phyloP scores from a whole-genome alignment of 2,888 invertebrate species.

The Serripes groenlandicus region DNA sequence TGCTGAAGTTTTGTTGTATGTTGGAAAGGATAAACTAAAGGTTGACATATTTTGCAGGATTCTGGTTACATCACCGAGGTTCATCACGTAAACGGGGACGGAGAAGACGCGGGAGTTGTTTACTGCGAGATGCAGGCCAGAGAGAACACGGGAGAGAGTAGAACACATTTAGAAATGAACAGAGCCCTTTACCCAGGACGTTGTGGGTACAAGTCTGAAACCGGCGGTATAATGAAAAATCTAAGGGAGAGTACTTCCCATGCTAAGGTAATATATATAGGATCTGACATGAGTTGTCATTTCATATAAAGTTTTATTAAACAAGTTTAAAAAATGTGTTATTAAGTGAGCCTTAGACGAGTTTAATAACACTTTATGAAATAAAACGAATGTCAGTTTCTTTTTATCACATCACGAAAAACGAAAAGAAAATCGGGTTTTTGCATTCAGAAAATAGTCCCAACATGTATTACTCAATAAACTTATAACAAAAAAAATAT shows the following conservation, averaged over 20 bases:
- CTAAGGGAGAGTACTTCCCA: conserved; percentile 93
- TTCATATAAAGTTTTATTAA: no score
- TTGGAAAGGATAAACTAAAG: not conserved
- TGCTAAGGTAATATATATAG: conserved; percentile 93
- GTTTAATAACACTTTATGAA: no score
- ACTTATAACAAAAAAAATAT: no score
- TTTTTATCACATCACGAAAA: no score
- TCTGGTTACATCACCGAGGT: conserved; percentile 95
- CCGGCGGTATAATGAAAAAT: conserved; percentile 95
- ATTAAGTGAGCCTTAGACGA: no score
- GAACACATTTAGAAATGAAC: conserved; percentile 90
- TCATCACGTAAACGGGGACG: conserved; percentile 95
- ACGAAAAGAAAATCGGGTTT: no score
- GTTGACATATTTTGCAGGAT: conserved; percentile 88
- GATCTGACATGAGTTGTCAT: no score
- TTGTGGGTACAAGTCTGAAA: conserved; percentile 94
- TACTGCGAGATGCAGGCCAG: conserved; percentile 97
- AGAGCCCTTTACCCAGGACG: conserved; percentile 92
- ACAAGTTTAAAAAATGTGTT: no score
- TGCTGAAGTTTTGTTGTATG: not conserved
- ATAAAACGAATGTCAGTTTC: no score
- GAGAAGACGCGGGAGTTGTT: conserved; percentile 97
- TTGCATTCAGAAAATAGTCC: no score
- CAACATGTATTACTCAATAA: no score
- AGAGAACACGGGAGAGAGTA: conserved; percentile 93